Evolutionary conservation across 2,888 invertebrate species (phyloP).

Genomic region (Chaitophorus viminalis): DNA sequence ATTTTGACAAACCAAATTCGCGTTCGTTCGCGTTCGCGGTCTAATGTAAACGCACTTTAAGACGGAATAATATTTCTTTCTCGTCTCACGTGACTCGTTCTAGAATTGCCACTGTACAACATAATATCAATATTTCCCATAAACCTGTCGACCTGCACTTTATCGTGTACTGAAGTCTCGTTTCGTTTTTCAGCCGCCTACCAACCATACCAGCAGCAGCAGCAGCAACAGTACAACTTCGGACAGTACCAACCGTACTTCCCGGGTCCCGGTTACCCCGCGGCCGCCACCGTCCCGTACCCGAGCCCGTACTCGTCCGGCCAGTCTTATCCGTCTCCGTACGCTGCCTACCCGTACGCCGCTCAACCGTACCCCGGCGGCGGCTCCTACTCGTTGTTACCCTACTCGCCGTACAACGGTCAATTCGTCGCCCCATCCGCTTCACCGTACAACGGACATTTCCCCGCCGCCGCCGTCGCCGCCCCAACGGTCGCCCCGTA

Average conservation of each 20-base stretch:
- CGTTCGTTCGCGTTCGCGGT: too few species aligned
- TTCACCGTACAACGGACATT: constrained; percentile 3
- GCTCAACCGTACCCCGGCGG: constrained; percentile 23
- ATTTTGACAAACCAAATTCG: too few species aligned
- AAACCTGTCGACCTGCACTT: too few species aligned
- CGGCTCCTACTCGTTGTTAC: constrained; percentile 5
- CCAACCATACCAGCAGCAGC: constrained; percentile 28
- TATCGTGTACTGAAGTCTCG: not conserved
- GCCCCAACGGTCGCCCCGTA: constrained; percentile 12
- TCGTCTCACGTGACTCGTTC: too few species aligned
- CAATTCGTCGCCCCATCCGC: not conserved
- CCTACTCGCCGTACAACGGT: not conserved
- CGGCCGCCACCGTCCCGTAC: not conserved
- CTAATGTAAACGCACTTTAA: too few species aligned
- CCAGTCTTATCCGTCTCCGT: constrained; percentile 5
- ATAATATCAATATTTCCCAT: too few species aligned
- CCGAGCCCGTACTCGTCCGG: constrained; percentile 19
- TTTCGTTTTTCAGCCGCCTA: constrained; percentile 28
- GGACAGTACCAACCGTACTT: constrained; percentile 9
- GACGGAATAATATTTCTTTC: too few species aligned
- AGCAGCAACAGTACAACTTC: constrained; percentile 24
- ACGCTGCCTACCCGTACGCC: not conserved
- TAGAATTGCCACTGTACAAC: too few species aligned
- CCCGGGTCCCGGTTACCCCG: constrained; percentile 30
- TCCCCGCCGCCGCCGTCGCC: not conserved